A percentile compares a stretch with the other conserved stretches of the same genome.
These are phyloP conservation scores for Ametastegia equiseti DNA, from an alignment of 2,888 invertebrate genomes.

Conservation along the genomic window DNA sequence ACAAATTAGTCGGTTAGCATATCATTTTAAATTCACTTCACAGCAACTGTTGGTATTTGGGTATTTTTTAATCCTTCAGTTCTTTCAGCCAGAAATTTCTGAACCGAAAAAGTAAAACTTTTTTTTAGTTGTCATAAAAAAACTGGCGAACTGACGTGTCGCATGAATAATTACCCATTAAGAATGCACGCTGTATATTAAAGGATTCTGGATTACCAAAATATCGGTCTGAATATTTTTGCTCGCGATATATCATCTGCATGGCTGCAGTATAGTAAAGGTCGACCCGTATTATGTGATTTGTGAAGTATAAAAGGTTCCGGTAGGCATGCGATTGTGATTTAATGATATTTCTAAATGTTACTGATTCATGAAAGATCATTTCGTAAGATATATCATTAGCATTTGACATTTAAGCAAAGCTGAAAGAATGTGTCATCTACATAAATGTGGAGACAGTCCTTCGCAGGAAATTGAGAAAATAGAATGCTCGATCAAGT, in stretches of 20 bases:
- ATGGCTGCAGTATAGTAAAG: background rate
- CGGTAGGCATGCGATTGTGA: background rate
- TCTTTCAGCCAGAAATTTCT: background rate
- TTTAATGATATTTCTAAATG: background rate
- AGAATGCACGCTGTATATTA: background rate
- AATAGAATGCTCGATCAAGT: background rate
- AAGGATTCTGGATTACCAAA: background rate
- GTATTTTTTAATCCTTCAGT: background rate
- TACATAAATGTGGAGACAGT: background rate
- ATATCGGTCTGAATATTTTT: background rate
- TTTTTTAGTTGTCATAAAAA: background rate
- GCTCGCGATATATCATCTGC: background rate
- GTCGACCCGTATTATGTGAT: background rate
- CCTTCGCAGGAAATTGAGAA: background rate
- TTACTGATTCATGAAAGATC: background rate
- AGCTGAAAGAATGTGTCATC: slow-evolving; percentile 4
- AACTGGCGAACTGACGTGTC: background rate
- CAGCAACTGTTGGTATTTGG: background rate
- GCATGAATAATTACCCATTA: no score
- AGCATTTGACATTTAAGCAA: slow-evolving; percentile 18
- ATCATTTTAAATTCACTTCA: background rate
- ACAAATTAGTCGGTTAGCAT: background rate
- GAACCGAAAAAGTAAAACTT: background rate
- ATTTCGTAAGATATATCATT: slow-evolving; percentile 7
- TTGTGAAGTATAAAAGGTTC: background rate